Conservation (phyloP, 2,888 invertebrate genomes). For the Synergus itoensis region DNA sequence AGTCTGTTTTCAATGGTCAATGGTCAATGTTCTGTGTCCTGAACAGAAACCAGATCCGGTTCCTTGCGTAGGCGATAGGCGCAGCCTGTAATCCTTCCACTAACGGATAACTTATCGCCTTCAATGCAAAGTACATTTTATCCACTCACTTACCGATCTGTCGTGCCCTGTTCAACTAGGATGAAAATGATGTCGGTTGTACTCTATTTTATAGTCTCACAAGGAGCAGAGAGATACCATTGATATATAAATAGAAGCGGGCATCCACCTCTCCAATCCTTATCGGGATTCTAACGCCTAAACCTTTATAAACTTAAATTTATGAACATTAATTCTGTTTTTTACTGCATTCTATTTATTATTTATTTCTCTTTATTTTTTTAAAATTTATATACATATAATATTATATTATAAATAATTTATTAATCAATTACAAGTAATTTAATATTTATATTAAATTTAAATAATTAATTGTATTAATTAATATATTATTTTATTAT, state of each 20-base stretch:
- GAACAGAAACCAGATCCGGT: slow-evolving; percentile 14
- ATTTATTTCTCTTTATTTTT: neutral
- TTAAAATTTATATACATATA: too few species aligned
- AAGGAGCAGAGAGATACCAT: neutral
- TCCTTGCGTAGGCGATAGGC: slow-evolving; percentile 36
- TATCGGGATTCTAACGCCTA: neutral
- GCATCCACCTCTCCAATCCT: neutral
- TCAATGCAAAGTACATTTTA: slow-evolving; percentile 22
- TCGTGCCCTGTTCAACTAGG: slow-evolving; percentile 18
- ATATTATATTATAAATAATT: too few species aligned
- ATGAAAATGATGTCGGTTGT: slow-evolving; percentile 27
- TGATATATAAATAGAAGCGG: neutral
- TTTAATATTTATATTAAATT: too few species aligned
- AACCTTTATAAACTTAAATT: neutral
- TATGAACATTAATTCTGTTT: neutral
- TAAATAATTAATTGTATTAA: too few species aligned
- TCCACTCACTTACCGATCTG: slow-evolving; percentile 28
- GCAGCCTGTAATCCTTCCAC: slow-evolving; percentile 12
- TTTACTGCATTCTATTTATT: neutral
- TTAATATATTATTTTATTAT: too few species aligned
- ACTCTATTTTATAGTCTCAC: slow-evolving; percentile 18
- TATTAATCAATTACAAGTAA: too few species aligned
- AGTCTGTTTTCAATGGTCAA: neutral
- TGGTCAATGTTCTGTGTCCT: neutral
- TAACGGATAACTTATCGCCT: slow-evolving; percentile 26